Evolutionary conservation across 2,113 vertebrate genomes (phyloP).

Genomic region (Aspiorhynchus laticeps): DNA sequence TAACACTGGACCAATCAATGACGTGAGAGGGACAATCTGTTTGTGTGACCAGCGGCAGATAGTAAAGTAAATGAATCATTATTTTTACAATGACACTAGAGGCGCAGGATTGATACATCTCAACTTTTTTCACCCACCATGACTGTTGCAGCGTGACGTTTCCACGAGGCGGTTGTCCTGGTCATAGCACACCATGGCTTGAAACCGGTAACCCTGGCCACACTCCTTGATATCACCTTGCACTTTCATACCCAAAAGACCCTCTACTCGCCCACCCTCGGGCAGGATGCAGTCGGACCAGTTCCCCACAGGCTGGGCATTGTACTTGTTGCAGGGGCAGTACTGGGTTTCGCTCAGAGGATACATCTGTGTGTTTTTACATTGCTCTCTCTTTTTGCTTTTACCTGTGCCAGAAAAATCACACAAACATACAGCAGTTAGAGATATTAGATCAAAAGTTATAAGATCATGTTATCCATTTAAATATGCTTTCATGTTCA

Average conservation of each 20-base stretch:
- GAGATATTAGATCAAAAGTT: not conserved
- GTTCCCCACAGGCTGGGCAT: constrained; percentile 92
- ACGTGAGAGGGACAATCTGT: not conserved
- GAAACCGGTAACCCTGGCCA: constrained; percentile 95
- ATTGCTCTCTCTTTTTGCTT: constrained; percentile 96
- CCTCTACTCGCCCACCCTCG: constrained; percentile 84
- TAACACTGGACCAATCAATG: not conserved
- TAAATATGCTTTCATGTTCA: not conserved
- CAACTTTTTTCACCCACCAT: constrained; percentile 75
- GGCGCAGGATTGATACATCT: not conserved
- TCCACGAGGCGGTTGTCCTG: constrained; percentile 92
- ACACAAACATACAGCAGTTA: not conserved
- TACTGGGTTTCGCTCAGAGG: constrained; percentile 93
- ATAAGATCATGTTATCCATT: not conserved
- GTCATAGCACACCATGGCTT: constrained; percentile 95
- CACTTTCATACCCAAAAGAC: constrained; percentile 84
- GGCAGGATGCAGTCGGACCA: constrained; percentile 97
- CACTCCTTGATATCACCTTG: constrained; percentile 94
- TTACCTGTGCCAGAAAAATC: constrained; percentile 78
- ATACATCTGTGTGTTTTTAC: constrained; percentile 90
- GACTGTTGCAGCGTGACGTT: constrained; percentile 94
- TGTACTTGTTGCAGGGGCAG: constrained; percentile 96
- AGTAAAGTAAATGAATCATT: not conserved
- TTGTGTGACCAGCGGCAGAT: not conserved
- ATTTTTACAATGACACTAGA: not conserved